These are phyloP conservation scores for Ormyrus nitidulus DNA, from an alignment of 2,888 invertebrate species.

Conservation along the genomic window DNA sequence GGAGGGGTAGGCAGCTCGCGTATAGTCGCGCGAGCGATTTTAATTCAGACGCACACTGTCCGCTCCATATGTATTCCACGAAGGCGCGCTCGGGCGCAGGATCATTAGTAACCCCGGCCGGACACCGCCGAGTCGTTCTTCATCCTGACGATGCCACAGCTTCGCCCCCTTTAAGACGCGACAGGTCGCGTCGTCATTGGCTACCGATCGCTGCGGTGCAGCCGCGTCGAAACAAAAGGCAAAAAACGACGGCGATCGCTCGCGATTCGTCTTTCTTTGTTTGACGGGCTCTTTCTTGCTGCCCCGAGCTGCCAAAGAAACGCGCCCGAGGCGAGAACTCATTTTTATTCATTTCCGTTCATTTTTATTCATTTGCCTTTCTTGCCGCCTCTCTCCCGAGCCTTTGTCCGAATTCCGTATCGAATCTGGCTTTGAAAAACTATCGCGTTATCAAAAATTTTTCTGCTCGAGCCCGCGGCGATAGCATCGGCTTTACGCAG, in stretches of 20 bases:
- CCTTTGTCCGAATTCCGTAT: too few relatives aligned
- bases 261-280: conserved; percentile 55
- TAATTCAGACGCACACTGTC: conserved; percentile 72
- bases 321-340: conserved; percentile 43
- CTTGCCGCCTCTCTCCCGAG: too few relatives aligned
- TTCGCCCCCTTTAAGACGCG: conserved; percentile 53
- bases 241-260: conserved; percentile 29
- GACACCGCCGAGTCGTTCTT: conserved; percentile 74
- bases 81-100: conserved; percentile 68
- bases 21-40: conserved; percentile 71
- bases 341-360: conserved; percentile 50
- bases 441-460: neutral
- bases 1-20: conserved; percentile 66
- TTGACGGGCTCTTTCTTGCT: conserved; percentile 39
- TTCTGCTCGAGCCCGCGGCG: neutral
- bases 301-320: neutral
- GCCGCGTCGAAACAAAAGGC: conserved; percentile 5
- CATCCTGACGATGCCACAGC: conserved; percentile 67
- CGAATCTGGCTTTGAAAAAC: too few relatives aligned
- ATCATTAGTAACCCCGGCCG: conserved; percentile 75
- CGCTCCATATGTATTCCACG: conserved; percentile 74
- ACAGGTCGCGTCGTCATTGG: conserved; percentile 55
- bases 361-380: conserved; percentile 37
- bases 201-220: conserved; percentile 51
- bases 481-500: neutral